Base-by-base conservation (phyloP, 2,113 vertebrate genomes). In the Corvus hawaiiensis region DNA sequence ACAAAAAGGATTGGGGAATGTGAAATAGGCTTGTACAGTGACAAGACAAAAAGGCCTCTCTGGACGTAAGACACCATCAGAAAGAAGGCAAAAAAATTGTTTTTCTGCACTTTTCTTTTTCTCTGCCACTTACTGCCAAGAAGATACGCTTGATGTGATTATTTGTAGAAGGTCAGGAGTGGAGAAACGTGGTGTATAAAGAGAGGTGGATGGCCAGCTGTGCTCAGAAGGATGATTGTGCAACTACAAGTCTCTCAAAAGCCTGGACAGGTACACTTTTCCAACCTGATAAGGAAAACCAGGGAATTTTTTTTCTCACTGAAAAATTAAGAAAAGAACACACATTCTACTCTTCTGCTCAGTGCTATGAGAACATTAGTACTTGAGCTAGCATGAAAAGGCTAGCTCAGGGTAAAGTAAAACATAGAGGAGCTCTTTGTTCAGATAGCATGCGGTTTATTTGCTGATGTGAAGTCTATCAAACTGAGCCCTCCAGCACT, bases 251-350 rank as follows among this genome's bases (percentile, higher is more conserved):
- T 67, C 10, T 75, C 46, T 84, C 18, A 48, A 17, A 81, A 46
- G 7, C 3, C 26, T 85, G 35, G 43, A 56, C 30, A 75, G 9
- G 8, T 74, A 16, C 3, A 56, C 10, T 35, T 87, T 79, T 81
- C 18, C 35, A 77, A 27, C 1, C 8, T 46, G 11, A 32, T 39
- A 51, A 20, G 3, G 13, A 37, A 74, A 89, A 67, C 1, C 0
- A 41, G 15, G 15, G 41, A 46, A 7, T 5, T 4, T 4, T 28
- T 51, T 37, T n/a, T 33, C 18, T 35, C 0, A 1, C 13, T 55
- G 48, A 11, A 67, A 75, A 52, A 28, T 21, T 43, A 32, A 20
- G 20, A 30, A 6, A 33, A 20, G 11, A 35, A 10, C 6, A 22
- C 8, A 19, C 9, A 6, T 67, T 68, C 58, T 64, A 17, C 27